phyloP scores from a whole-genome alignment of 1,140 invertebrate species.

The Hypothenemus hampei region DNA sequence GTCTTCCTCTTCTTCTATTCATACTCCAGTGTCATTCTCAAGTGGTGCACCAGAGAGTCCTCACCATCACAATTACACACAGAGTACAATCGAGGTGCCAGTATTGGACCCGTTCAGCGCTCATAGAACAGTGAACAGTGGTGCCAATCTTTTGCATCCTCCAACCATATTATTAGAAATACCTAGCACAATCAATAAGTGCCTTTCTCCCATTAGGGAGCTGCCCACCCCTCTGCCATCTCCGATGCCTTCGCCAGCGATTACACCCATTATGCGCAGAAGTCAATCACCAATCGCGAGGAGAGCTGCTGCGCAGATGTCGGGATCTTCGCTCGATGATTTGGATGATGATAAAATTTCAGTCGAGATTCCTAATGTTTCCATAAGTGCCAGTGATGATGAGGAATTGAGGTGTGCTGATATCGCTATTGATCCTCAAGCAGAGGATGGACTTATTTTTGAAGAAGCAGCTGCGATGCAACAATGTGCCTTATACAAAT shows the following conservation, averaged over 20 bases:
- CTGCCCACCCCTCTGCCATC: constrained; percentile 64
- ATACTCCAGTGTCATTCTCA: constrained; percentile 53
- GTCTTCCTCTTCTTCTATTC: constrained; percentile 55
- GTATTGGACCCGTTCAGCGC: constrained; percentile 60
- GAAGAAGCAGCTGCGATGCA: constrained; percentile 44
- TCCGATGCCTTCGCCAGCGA: constrained; percentile 61
- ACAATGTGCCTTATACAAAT: constrained; percentile 33
- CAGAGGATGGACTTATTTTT: constrained; percentile 42
- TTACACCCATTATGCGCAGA: constrained; percentile 59
- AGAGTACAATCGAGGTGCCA: constrained; percentile 55
- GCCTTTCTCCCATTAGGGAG: constrained; percentile 68
- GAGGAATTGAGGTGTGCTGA: constrained; percentile 37
- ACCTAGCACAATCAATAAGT: constrained; percentile 62
- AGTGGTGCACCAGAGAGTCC: constrained; percentile 55
- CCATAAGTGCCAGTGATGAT: constrained; percentile 41
- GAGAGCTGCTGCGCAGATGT: constrained; percentile 23
- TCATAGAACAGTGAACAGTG: constrained; percentile 50
- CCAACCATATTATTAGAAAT: constrained; percentile 68
- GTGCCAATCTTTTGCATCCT: constrained; percentile 57
- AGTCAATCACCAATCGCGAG: constrained; percentile 27
- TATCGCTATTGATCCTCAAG: constrained; percentile 40
- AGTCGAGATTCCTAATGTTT: constrained; percentile 44
- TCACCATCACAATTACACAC: constrained; percentile 36
- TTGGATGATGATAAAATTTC: constrained; percentile 47
- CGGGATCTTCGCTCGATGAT: constrained; percentile 45